Evolutionary conservation across 2,113 vertebrate species (phyloP), one percentile per base, ranked within the genome.

Genomic region (Crotalus helleri): DNA sequence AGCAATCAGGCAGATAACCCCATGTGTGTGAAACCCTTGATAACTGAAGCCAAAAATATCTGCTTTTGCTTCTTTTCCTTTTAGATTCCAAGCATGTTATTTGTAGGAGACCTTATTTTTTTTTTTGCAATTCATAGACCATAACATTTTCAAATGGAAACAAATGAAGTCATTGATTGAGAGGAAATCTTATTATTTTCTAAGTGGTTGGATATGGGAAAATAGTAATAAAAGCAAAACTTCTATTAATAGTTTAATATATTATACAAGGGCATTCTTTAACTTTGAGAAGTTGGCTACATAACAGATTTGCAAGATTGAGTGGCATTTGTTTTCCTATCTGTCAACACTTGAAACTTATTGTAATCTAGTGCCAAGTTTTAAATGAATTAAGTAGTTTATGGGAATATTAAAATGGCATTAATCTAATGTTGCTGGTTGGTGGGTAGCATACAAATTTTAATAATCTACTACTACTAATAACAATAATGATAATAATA

Each of bases 341-440:
- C 96, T 97, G 97, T 98, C 97, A 98, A 97, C 97, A 98, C 97
- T 98, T 98, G 97, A 97, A 95, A 97, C 96, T 97, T 97, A 97
- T 97, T 97, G 96, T 96, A 97, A 97, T 95, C 95, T 95, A 92
- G 95, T 97, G 96, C 96, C 94, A 97, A 95, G 93, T 96, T 97
- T 96, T 97, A 96, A 98, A 97, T 96, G 94, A 96, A 96, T 97
- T 96, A 96, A 97, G 91, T 92, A 93, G 95, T 96, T 98, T 97
- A 98, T 97, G 97, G 96, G 97, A 98, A 97, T 97, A 98, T 97
- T 98, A 97, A 97, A 97, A 97, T 96, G 95, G 96, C 97, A 97
- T 97, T 97, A 97, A 97, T 97, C 95, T 97, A 96, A 39, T 39
- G 33, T 81, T 39, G 1, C 69, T 81, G 69, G 33, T 39, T 21